Base-by-base conservation (phyloP, 53 echinoderm and acorn worm genomes). In the Holothuria leucospilota region DNA sequence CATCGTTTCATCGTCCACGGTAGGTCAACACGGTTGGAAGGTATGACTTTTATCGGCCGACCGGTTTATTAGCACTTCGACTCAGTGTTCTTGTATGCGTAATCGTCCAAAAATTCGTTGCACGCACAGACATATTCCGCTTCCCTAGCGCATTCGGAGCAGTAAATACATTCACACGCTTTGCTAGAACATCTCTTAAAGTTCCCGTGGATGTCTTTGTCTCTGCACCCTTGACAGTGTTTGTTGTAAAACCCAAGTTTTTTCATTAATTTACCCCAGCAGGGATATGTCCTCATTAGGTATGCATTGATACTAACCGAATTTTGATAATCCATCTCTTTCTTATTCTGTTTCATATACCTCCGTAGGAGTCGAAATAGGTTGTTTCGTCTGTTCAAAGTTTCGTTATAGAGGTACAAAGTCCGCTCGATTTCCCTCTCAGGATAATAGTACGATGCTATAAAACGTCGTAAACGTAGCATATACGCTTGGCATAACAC, bases 401-500 rank as follows among this genome's bases (percentile, higher is more conserved):
- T 94, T 60, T 91, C 87, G 66, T 86, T 92, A 72, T 96, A 96
- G n/a, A 96, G 87, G 60, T 87, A 94, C 12, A 71, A n/a, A 34
- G 94, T 93, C 16, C 96, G 81, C 77, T 93, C 94, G 20, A 77
- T 81, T 56, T 96, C 96, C 24, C 96, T 40, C 40, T 94, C 96
- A 0, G 96, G 96, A 84, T 96, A 96, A 77, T 89, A 96, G 73
- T 91, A 94, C 13, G 94, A 86, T 18, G 96, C 94, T 41, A 96
- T 96, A 27, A 86, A 70, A 8, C 94, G 85, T 39, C 93, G 85
- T 34, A 96, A 85, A 18, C 96, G 81, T 25, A 93, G 84, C 8
- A 94, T 94, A 63, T 96, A 96, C 12, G 96, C 94, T 84, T 96
- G 94, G 20, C 82, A 96, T 11, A 96, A 87, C 21, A 93, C 88